Evolutionary conservation across 2,113 vertebrate genomes (phyloP), one percentile per base, ranked within the genome.

Genomic region (Pungitius pungitius): DNA sequence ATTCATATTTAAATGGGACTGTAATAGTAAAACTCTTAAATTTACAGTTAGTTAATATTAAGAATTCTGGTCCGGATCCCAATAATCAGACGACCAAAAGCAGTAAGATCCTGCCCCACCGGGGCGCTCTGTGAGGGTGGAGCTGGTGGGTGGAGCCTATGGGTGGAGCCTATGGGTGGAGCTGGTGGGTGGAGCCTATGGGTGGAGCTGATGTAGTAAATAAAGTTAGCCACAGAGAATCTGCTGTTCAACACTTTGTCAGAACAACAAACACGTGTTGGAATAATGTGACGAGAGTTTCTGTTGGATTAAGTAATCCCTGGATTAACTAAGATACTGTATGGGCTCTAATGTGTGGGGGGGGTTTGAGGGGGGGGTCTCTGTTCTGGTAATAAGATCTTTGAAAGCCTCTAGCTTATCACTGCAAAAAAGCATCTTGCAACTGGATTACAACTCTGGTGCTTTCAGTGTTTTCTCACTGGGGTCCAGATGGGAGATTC

Each of bases 381-480:
- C 77, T 73, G 80, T 85, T 86, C 71, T 90, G 83, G 71, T 80
- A 61, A 86, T 88, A 70, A 89, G 87, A 65, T 90, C 89, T 89
- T 89, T 87, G 81, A 90, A 92, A 92, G 77, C 89, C 89, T 15
- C 66, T 15, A 90, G 87, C 86, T 92, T 92, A 91, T 90, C 87
- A 80, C 73, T 85, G 89, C 89, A 88, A 85, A 92, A 89, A 87
- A 90, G 84, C 90, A 92, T 92, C 89, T 92, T 92, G 88, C 89
- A 86, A 89, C 89, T 90, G 88, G 89, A 90, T 92, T 92, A 92
- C 85, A 87, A 85, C 81, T 88, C 90, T 85, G 60, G 74, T 78
- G 87, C 87, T 81, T 47, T 79, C 75, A 77, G 86, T 80, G 80
- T 85, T 84, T 80, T 77, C 75, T 63, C 73, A 63, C 87, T 78